phyloP scores from a whole-genome alignment of 2,888 invertebrate genomes.

The Drosophila eohydei region DNA sequence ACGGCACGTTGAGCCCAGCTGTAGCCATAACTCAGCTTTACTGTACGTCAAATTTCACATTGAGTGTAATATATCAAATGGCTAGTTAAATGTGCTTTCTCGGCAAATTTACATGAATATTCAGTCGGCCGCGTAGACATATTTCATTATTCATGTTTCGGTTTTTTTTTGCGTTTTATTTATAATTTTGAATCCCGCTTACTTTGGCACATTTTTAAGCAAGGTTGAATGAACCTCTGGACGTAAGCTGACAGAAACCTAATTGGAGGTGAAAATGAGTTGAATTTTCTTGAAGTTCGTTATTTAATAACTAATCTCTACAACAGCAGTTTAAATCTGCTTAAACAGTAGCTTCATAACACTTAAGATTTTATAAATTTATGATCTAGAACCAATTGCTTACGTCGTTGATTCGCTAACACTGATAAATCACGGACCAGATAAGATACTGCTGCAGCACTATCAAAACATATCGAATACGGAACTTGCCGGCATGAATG shows the following conservation, averaged over 20 bases:
- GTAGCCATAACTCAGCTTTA: background rate
- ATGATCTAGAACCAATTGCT: background rate
- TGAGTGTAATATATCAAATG: slow-evolving; percentile 4
- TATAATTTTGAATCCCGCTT: slow-evolving; percentile 18
- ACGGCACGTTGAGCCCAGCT: background rate
- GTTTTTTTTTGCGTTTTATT: background rate
- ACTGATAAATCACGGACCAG: slow-evolving; percentile 39
- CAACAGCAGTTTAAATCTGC: too few relatives aligned
- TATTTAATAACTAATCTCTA: too few relatives aligned
- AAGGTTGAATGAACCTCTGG: slow-evolving; percentile 59
- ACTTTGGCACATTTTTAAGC: slow-evolving; percentile 37
- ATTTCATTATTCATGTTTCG: slow-evolving; percentile 32
- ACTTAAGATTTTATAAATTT: slow-evolving; percentile 5
- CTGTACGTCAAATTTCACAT: background rate
- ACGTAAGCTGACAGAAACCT: background rate
- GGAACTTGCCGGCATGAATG: slow-evolving; percentile 52
- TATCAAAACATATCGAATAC: slow-evolving; percentile 16
- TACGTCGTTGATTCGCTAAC: slow-evolving; percentile 45
- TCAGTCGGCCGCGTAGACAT: slow-evolving; percentile 40
- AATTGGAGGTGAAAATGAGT: slow-evolving; percentile 6
- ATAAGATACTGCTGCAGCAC: slow-evolving; percentile 53
- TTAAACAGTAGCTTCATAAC: background rate
- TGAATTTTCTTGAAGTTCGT: background rate
- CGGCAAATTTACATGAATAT: slow-evolving; percentile 30
- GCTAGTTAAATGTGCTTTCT: slow-evolving; percentile 30